Conservation (phyloP, 1,140 invertebrate genomes). For the Drosophila littoralis region DNA sequence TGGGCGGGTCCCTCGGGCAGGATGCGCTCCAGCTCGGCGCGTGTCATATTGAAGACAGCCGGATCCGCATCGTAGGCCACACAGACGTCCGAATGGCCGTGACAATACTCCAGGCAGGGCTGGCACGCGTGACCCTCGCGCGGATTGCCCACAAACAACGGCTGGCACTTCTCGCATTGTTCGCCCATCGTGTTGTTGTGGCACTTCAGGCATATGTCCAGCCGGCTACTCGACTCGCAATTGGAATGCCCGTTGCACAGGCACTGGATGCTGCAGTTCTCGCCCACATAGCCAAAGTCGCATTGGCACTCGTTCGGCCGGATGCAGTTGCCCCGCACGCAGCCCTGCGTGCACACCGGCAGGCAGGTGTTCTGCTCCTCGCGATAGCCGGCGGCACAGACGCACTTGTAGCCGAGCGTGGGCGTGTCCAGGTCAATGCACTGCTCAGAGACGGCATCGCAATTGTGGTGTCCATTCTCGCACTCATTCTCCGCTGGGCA, state of each 20-base stretch:
- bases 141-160: conserved; percentile 96
- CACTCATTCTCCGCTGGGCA: conserved; percentile 98
- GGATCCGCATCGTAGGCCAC: conserved; percentile 87
- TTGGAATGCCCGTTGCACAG: conserved; percentile 97
- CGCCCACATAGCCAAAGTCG: conserved; percentile 97
- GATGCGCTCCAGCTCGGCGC: conserved; percentile 86
- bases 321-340: conserved; percentile 93
- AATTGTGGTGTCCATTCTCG: conserved; percentile 95
- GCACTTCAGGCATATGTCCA: conserved; percentile 93
- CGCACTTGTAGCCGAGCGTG: conserved; percentile 91
- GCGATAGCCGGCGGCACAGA: conserved; percentile 93
- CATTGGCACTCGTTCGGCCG: conserved; percentile 94
- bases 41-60: conserved; percentile 86
- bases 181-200: conserved; percentile 95
- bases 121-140: conserved; percentile 93
- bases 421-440: conserved; percentile 88
- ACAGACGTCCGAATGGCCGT: conserved; percentile 94
- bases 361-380: conserved; percentile 87
- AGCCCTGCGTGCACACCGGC: conserved; percentile 95
- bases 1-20: conserved; percentile 88
- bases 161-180: conserved; percentile 95
- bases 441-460: conserved; percentile 93
- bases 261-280: conserved; percentile 96
- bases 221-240: conserved; percentile 93
- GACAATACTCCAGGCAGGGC: conserved; percentile 94